phyloP scores from a whole-genome alignment of 2,113 vertebrate genomes.

The Camelus dromedarius region DNA sequence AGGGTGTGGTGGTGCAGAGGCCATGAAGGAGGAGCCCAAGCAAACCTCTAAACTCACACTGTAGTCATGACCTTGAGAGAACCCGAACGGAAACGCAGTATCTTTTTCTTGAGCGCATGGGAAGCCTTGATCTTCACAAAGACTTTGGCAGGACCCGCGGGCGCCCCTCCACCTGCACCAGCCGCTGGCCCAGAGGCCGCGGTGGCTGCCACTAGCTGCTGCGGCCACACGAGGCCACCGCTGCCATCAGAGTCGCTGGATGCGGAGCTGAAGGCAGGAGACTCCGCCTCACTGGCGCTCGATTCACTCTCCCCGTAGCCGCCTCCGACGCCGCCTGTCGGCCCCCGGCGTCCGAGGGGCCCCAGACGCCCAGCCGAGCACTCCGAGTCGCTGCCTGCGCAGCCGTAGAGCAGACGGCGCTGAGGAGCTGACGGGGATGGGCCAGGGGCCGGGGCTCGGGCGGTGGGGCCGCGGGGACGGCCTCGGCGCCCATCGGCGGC shows the following conservation, averaged over 20 bases:
- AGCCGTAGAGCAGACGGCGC: constrained; percentile 74
- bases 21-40: constrained; percentile 50
- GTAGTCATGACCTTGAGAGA: constrained; percentile 96
- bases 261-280: constrained; percentile 89
- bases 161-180: constrained; percentile 68
- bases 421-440: constrained; percentile 78
- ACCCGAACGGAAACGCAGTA: constrained; percentile 92
- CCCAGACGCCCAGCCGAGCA: constrained; percentile 70
- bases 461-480: constrained; percentile 68
- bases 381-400: constrained; percentile 84
- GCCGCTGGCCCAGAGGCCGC: constrained; percentile 77
- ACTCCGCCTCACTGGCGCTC: constrained; percentile 86
- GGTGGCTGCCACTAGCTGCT: constrained; percentile 89
- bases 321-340: constrained; percentile 67
- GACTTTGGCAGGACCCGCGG: constrained; percentile 90
- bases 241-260: constrained; percentile 93
- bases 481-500: constrained; percentile 83
- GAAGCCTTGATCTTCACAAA: constrained; percentile 96
- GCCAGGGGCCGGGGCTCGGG: constrained; percentile 27
- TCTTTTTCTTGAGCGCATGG: constrained; percentile 95
- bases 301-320: constrained; percentile 74
- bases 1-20: constrained; percentile 53
- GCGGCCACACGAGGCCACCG: constrained; percentile 93
- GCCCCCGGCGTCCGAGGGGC: constrained; percentile 81
- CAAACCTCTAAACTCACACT: constrained; percentile 86